Percentiles rank a stretch among this genome's conserved stretches.
Evolutionary conservation across 2,888 invertebrate genomes (phyloP).

Genomic region (Chrysolina haemoptera): DNA sequence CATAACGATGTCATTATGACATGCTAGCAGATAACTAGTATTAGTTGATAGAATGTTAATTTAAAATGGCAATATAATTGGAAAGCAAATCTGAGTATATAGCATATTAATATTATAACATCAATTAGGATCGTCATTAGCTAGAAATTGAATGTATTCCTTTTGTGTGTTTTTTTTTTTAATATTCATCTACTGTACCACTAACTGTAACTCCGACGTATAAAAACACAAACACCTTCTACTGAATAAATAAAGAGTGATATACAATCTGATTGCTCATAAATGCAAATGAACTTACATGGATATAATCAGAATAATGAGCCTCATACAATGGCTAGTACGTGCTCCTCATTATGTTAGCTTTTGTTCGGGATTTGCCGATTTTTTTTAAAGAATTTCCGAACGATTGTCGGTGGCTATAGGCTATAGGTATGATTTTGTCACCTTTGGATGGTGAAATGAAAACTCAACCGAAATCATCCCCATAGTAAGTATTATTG

Average conservation of each 20-base stretch:
- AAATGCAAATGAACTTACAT: constrained; percentile 24
- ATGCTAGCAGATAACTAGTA: too few species aligned
- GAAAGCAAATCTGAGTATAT: not conserved
- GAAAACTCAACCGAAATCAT: too few species aligned
- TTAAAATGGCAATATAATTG: not conserved
- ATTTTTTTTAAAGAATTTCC: too few species aligned
- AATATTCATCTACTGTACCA: not conserved
- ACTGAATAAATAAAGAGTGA: constrained; percentile 8
- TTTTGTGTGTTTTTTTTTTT: too few species aligned
- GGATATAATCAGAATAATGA: constrained; percentile 27
- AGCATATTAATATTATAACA: not conserved
- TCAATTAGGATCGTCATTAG: too few species aligned
- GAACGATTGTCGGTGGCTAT: too few species aligned
- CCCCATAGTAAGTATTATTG: too few species aligned
- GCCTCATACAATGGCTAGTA: not conserved
- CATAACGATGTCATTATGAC: too few species aligned
- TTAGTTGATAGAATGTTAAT: not conserved
- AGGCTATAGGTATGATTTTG: too few species aligned
- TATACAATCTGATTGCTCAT: constrained; percentile 23
- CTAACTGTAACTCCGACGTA: not conserved
- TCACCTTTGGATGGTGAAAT: too few species aligned
- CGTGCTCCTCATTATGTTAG: constrained; percentile 17
- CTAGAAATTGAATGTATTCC: too few species aligned
- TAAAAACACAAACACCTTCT: constrained; percentile 7
- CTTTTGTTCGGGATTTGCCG: too few species aligned